These are phyloP conservation scores for Lomographa bimaculata DNA, from an alignment of 2,888 invertebrate species.

Conservation along the genomic window DNA sequence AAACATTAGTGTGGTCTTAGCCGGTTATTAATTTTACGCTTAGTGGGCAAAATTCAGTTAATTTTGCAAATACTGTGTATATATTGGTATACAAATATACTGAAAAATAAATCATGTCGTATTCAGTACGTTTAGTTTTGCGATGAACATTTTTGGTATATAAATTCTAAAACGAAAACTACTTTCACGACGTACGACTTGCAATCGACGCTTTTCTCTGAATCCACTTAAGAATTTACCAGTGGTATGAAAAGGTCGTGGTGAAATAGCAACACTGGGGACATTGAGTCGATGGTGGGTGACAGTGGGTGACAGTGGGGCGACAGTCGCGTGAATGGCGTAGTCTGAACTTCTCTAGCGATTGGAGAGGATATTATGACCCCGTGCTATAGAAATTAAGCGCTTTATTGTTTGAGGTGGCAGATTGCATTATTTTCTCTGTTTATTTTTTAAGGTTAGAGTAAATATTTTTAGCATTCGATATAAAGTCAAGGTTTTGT, in stretches of 20 bases:
- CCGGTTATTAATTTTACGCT: too few species aligned
- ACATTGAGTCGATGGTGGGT: neutral
- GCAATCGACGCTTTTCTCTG: constrained; percentile 25
- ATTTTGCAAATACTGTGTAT: too few species aligned
- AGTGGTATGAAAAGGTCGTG: constrained; percentile 26
- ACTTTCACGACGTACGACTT: neutral
- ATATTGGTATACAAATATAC: too few species aligned
- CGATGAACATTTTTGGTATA: too few species aligned
- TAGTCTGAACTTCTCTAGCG: constrained; percentile 18
- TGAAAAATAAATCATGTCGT: too few species aligned
- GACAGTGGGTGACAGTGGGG: neutral
- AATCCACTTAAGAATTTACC: constrained; percentile 33
- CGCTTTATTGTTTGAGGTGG: constrained; percentile 5
- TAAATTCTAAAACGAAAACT: constrained; percentile 2
- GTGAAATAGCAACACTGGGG: constrained; percentile 5
- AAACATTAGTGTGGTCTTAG: too few species aligned
- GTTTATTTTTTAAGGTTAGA: too few species aligned
- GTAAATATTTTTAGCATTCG: too few species aligned
- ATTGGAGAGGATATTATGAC: constrained; percentile 25
- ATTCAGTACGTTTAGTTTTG: too few species aligned
- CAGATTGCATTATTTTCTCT: constrained; percentile 1
- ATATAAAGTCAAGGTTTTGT: too few species aligned
- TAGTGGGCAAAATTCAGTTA: too few species aligned
- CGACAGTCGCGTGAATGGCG: constrained; percentile 17
- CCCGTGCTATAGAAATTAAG: constrained; percentile 16